Conservation (phyloP, 1,140 invertebrate genomes). For the Frieseomelitta varia region DNA sequence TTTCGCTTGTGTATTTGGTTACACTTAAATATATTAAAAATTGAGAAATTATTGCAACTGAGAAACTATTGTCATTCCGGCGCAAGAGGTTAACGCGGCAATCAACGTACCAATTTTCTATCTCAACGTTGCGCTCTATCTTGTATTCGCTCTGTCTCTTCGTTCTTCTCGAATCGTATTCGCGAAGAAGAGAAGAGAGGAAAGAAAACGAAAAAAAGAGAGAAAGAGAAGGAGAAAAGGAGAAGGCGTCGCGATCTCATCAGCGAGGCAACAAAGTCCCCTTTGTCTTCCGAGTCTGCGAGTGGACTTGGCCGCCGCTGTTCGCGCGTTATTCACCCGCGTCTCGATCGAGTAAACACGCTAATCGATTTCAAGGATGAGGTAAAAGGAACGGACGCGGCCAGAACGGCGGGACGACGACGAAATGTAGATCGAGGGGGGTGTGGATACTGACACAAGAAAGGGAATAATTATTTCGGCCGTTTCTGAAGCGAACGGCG, state of each 20-base stretch:
- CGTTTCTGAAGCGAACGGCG: background rate
- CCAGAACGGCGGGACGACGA: conserved; percentile 11
- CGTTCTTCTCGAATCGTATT: conserved; percentile 3
- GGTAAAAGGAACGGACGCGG: conserved; percentile 1
- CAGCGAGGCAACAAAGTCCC: conserved; percentile 58
- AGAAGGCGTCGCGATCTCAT: conserved; percentile 54
- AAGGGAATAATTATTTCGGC: conserved; percentile 2
- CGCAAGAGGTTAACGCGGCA: no score
- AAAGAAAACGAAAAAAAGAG: background rate
- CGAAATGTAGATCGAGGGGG: conserved; percentile 17
- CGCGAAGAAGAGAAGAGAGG: conserved; percentile 4
- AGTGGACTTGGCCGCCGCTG: conserved; percentile 26
- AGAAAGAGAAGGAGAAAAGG: background rate
- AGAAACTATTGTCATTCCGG: no score
- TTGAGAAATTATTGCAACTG: no score
- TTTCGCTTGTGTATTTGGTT: no score
- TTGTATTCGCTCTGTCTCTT: no score
- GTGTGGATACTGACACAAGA: background rate
- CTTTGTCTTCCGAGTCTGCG: conserved; percentile 61
- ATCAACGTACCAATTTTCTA: conserved; percentile 57
- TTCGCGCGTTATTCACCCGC: conserved; percentile 49
- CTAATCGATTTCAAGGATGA: conserved; percentile 57
- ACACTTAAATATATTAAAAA: no score
- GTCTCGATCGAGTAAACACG: conserved; percentile 60
- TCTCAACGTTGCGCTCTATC: conserved; percentile 13